These are phyloP conservation scores for Jacana jacana DNA, from an alignment of 2,113 vertebrate species.

Conservation along the genomic window DNA sequence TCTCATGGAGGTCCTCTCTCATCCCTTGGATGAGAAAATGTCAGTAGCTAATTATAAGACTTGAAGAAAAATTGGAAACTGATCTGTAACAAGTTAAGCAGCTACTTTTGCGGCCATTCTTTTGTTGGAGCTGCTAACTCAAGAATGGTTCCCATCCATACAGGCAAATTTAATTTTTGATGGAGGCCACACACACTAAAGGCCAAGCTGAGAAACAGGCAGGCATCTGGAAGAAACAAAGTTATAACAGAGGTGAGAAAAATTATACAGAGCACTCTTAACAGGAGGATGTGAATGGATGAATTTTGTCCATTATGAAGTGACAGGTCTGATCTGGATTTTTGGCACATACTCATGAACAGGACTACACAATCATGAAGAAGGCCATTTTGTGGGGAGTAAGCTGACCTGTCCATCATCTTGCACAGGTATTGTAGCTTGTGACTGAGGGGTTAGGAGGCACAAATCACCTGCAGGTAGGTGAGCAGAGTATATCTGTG, in stretches of 20 bases:
- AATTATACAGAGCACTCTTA: not conserved
- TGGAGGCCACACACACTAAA: not conserved
- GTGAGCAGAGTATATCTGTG: not conserved
- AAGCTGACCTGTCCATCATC: not conserved
- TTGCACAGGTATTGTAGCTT: not conserved
- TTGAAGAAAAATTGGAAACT: not conserved
- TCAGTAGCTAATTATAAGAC: not conserved
- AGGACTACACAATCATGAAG: not conserved
- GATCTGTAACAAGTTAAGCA: not conserved
- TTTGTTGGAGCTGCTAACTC: not conserved
- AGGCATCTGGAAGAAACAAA: not conserved
- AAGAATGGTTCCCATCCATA: not conserved
- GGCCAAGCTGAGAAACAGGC: not conserved
- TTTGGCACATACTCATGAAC: not conserved
- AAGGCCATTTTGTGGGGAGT: fast-evolving
- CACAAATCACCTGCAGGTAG: not conserved
- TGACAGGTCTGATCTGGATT: not conserved
- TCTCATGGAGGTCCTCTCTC: not conserved
- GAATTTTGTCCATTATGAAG: not conserved
- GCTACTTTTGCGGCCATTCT: not conserved
- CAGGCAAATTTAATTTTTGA: not conserved
- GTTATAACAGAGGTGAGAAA: not conserved
- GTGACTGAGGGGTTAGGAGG: not conserved
- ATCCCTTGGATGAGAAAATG: not conserved
- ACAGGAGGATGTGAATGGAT: not conserved